Evolutionary conservation across 2,797 vertebrate species (phyloP), one percentile per base, ranked within the genome.

Genomic region (Oreochromis mossambicus): DNA sequence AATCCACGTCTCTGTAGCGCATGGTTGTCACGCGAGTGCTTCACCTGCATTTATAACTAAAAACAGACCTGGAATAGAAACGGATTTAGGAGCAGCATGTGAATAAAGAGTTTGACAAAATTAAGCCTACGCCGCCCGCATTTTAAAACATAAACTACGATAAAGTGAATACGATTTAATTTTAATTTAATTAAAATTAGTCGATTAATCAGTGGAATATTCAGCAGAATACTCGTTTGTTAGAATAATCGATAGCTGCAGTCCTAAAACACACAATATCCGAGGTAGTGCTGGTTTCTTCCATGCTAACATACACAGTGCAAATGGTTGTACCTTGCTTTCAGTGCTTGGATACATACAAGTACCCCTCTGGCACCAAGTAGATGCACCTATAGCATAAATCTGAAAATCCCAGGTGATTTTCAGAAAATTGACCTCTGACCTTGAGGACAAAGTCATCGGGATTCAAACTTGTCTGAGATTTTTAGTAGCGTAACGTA

Each of bases 61-160:
- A 55, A 26, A 36, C 32, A 7, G 32, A 63, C 6, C 32, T n/a
- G 19, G 19, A 36, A 63, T 36, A 63, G 32, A 63, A 0, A 63
- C 4, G 2, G 3, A n/a, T 13, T 63, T 11, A 61, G 32, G 4
- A 36, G 58, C 56, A 61, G 56, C 58, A 1, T 63, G 58, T 63
- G 32, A 61, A n/a, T 61, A 61, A 19, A 36, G 32, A 19, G 32
- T 36, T 2, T 63, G 58, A 36, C 58, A 3, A n/a, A 63, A 34
- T 63, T n/a, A n/a, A 2, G 9, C 32, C 58, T 0, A n/a, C 10
- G 6, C 32, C 6, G 4, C 58, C 58, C 4, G 2, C 58, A 3
- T 5, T 36, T 61, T 36, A 63, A 63, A 36, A n/a, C 19, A n/a
- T 7, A 63, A 63, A 36, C 58, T 0, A 36, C n/a, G 10, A 63